A percentile compares a stretch with the other conserved stretches of the same genome.
phyloP scores from a whole-genome alignment of 2,113 vertebrate species.

The Willisornis vidua region DNA sequence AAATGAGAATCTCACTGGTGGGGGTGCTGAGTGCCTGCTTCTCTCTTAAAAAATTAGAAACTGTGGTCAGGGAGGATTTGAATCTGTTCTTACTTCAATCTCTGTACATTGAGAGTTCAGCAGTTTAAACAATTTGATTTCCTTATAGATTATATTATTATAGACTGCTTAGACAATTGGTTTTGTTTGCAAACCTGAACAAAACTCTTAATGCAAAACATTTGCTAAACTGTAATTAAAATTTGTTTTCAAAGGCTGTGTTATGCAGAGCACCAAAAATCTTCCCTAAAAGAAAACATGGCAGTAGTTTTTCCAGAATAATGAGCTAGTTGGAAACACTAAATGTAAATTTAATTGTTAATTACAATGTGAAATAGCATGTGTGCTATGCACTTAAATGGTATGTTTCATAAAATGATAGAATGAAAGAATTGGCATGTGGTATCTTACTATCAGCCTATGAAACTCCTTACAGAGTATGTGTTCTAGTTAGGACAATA shows the following conservation, averaged over 20 bases:
- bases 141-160: neutral
- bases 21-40: neutral
- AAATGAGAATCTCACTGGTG: fast-evolving
- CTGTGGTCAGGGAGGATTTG: neutral
- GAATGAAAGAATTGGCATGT: neutral
- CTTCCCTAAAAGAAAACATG: neutral
- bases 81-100: neutral
- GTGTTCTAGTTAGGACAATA: neutral
- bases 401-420: neutral
- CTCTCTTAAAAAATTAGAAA: neutral
- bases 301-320: neutral
- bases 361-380: neutral
- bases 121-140: neutral
- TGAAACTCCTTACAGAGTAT: neutral
- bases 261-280: neutral
- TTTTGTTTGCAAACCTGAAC: neutral
- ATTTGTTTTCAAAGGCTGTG: neutral
- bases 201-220: neutral
- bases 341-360: neutral
- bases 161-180: neutral
- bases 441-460: neutral
- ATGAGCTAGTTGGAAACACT: neutral
- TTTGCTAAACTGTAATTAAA: neutral
- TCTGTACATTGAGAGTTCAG: neutral
- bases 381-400: neutral